Percentiles rank a stretch among this genome's conserved stretches.
Evolutionary conservation across 1,140 invertebrate genomes (phyloP).

Genomic region (Mercenaria mercenaria): DNA sequence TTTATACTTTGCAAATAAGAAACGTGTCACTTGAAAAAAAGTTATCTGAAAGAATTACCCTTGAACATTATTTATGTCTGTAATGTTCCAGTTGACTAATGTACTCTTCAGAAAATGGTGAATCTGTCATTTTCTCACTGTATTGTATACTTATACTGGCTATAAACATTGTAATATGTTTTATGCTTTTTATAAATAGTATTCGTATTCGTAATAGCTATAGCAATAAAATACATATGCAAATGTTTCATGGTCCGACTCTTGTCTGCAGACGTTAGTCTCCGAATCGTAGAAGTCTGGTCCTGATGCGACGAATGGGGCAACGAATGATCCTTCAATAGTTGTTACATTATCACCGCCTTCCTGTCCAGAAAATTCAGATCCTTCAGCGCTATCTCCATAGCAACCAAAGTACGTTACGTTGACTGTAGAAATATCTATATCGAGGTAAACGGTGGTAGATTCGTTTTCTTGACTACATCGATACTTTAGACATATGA

Average conservation of each 20-base stretch:
- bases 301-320: background rate
- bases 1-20: too few species aligned
- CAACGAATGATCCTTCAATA: background rate
- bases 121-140: too few species aligned
- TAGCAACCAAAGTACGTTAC: background rate
- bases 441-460: conserved; percentile 23
- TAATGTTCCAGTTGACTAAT: too few species aligned
- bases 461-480: conserved; percentile 21
- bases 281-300: conserved; percentile 19
- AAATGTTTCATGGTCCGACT: background rate
- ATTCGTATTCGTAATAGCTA: background rate
- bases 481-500: conserved; percentile 28
- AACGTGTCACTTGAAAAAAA: too few species aligned
- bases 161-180: too few species aligned
- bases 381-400: background rate
- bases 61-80: too few species aligned
- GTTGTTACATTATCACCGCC: background rate
- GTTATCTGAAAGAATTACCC: too few species aligned
- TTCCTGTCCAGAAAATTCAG: background rate
- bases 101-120: too few species aligned
- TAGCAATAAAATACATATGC: conserved; percentile 32
- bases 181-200: too few species aligned
- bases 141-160: too few species aligned
- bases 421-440: background rate
- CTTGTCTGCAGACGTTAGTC: background rate